Evolutionary conservation across 2,888 invertebrate genomes (phyloP).

Genomic region (Limenitis camilla): DNA sequence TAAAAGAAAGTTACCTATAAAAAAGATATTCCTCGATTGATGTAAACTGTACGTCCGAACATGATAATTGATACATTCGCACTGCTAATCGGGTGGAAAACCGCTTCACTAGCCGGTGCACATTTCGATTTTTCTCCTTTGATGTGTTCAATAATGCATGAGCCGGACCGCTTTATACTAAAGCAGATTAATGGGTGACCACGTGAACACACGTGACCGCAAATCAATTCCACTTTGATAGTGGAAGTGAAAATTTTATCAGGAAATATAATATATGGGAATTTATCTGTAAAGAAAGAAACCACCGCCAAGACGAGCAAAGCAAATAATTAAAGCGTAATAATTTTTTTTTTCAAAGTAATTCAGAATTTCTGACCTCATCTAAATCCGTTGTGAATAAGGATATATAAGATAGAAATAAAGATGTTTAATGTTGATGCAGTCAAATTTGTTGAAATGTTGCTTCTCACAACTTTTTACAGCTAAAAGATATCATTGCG

Average conservation of each 20-base stretch:
- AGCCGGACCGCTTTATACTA: conserved; percentile 43
- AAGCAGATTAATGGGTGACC: conserved; percentile 28
- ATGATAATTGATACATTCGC: conserved; percentile 64
- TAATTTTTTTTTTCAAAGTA: too few species aligned
- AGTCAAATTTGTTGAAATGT: too few species aligned
- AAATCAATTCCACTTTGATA: conserved; percentile 3
- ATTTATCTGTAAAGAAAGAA: too few species aligned
- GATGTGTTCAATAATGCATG: conserved; percentile 73
- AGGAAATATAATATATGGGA: too few species aligned
- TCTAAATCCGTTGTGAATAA: too few species aligned
- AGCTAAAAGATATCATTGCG: too few species aligned
- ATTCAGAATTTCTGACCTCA: too few species aligned
- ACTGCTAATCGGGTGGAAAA: conserved; percentile 66
- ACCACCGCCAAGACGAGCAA: too few species aligned
- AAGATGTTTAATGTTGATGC: too few species aligned
- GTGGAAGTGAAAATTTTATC: neutral
- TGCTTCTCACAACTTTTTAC: too few species aligned
- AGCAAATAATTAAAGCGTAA: too few species aligned
- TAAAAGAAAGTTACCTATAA: neutral
- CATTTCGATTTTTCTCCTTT: conserved; percentile 74
- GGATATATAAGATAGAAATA: too few species aligned
- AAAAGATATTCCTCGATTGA: conserved; percentile 2
- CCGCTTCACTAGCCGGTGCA: conserved; percentile 65
- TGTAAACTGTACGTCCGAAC: conserved; percentile 16
- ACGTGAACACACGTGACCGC: conserved; percentile 20